Base-by-base conservation (phyloP, 2,113 vertebrate species). In the Pterocles gutturalis region DNA sequence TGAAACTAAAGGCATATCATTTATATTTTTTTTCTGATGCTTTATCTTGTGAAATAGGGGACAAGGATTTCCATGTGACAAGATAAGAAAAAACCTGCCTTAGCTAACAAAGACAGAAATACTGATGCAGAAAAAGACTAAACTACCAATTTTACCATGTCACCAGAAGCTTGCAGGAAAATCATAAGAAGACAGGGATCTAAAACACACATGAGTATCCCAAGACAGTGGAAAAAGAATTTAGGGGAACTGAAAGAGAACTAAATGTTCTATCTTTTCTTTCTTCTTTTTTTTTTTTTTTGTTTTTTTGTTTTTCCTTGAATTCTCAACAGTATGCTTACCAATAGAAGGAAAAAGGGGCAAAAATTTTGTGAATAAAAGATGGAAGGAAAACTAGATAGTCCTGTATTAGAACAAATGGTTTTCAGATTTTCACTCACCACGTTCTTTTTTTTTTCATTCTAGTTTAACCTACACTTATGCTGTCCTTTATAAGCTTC, bases 71-170 rank as follows among this genome's bases (percentile, higher is more conserved):
- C 48, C 62, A 58, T 77, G 45, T 89, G 64, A 87, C 66, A 71
- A 89, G 65, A 66, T 78, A 71, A 89, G 76, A 76, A 91, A 38
- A 92, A 89, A 66, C 26, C 21, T 83, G 48, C 31, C 57, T 71
- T 81, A 60, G 43, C 34, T 77, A 87, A 81, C 48, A 80, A 87
- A 93, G 84, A 80, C 76, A 96, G 53, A 95, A 87, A n/a, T 80
- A 80, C 53, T 49, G 62, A 89, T 77, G 43, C n/a, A 87, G 62
- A 72, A 96, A 87, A 87, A 64, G 25, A 87, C 53, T 84, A 81
- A 93, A 89, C 25, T 17, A 79, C 36, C 55, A 48, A 80, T 89
- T 93, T 91, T 75, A 67, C 87, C 34, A 61, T 46, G 36, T 62
- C 53, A 76, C 28, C 58, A 70, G 54, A 69, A 71, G 10, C 75